Conservation (phyloP, 2,888 invertebrate genomes). For the Macrosoma leucophasiata region DNA sequence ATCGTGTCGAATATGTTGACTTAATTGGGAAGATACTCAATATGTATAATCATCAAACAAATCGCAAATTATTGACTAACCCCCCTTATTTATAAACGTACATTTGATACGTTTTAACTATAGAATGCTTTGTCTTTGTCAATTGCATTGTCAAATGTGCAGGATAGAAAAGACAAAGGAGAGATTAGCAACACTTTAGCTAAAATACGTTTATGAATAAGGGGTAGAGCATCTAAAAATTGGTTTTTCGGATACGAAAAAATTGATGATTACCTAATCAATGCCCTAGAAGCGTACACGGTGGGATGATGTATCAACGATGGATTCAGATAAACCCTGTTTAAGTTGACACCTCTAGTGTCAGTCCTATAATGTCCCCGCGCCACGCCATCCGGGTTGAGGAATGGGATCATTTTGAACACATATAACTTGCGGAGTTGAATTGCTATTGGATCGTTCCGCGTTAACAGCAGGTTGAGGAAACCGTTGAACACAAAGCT, state of each 20-base stretch:
- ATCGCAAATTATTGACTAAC: too few species aligned
- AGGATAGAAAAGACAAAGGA: too few species aligned
- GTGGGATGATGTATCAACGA: conserved; percentile 85
- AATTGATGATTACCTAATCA: conserved; percentile 73
- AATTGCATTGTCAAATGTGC: too few species aligned
- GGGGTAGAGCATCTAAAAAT: not conserved
- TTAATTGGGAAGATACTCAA: too few species aligned
- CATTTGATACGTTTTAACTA: too few species aligned
- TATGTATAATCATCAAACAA: too few species aligned
- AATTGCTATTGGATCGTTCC: conserved; percentile 84
- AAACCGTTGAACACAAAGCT: conserved; percentile 94
- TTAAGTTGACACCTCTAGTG: conserved; percentile 90
- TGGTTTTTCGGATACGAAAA: not conserved
- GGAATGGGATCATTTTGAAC: conserved; percentile 92
- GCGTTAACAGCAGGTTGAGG: conserved; percentile 83
- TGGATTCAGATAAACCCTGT: conserved; percentile 90
- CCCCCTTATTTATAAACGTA: too few species aligned
- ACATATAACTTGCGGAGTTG: conserved; percentile 84
- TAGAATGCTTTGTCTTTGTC: too few species aligned
- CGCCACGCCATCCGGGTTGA: conserved; percentile 94
- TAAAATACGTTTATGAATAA: too few species aligned
- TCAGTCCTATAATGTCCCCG: conserved; percentile 92
- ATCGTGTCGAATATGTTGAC: too few species aligned
- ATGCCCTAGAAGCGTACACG: conserved; percentile 87
- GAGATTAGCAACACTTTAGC: too few species aligned